Percentiles rank a stretch among this genome's conserved stretches.
phyloP scores from a whole-genome alignment of 2,888 invertebrate genomes.

The Malacosoma neustria region DNA sequence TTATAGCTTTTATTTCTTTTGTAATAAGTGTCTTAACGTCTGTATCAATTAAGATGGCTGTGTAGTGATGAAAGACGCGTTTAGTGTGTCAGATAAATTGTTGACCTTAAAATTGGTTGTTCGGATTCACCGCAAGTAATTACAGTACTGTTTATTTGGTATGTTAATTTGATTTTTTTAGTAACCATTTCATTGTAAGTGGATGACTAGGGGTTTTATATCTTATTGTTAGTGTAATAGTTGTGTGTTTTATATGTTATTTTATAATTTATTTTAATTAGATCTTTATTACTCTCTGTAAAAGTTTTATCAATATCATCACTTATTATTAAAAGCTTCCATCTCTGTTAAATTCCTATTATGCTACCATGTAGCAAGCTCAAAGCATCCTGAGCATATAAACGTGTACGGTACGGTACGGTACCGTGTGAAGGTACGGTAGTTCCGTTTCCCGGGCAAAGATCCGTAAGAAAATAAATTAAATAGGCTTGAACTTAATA shows the following conservation, averaged over 20 bases:
- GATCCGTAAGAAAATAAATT: too few species aligned
- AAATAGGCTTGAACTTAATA: too few species aligned
- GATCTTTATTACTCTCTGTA: too few species aligned
- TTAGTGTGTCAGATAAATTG: slow-evolving; percentile 65
- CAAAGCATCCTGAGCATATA: too few species aligned
- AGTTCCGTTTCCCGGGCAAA: too few species aligned
- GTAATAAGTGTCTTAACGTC: slow-evolving; percentile 9
- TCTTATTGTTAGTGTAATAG: slow-evolving; percentile 4
- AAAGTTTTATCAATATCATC: too few species aligned
- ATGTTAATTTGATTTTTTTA: slow-evolving; percentile 40
- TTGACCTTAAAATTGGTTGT: slow-evolving; percentile 62
- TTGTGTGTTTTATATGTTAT: not conserved
- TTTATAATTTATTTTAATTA: too few species aligned
- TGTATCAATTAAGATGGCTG: slow-evolving; percentile 18
- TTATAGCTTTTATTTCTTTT: slow-evolving; percentile 15
- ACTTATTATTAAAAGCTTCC: too few species aligned
- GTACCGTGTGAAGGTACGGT: too few species aligned
- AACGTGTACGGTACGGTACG: too few species aligned
- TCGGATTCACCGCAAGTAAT: slow-evolving; percentile 61
- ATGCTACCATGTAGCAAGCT: too few species aligned
- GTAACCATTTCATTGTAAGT: slow-evolving; percentile 16
- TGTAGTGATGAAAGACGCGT: slow-evolving; percentile 48
- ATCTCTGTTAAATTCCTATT: too few species aligned
- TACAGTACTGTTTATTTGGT: slow-evolving; percentile 35
- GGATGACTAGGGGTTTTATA: slow-evolving; percentile 26